Percentiles rank a stretch among this genome's conserved stretches.
Conservation (phyloP, 30 jellyfish, hydroid and myxozoan species). For the Cassiopea andromeda region DNA sequence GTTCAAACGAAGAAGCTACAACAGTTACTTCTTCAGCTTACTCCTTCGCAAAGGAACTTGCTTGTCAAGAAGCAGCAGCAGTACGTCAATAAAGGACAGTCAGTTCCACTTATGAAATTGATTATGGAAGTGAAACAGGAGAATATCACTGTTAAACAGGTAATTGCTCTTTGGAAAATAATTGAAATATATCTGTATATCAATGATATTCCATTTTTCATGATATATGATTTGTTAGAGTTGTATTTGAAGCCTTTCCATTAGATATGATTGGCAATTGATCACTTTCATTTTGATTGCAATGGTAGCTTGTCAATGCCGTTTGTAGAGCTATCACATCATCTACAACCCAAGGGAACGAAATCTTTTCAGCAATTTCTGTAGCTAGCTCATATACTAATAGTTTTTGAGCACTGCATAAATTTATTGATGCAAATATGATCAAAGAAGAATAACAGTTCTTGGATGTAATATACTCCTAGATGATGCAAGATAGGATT, state of each 20-base stretch:
- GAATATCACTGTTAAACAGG: slow-evolving; percentile 14
- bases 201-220: no score
- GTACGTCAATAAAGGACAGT: slow-evolving; percentile 62
- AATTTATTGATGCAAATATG: no score
- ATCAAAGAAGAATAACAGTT: no score
- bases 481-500: no score
- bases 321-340: no score
- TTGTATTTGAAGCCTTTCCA: background rate
- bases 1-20: slow-evolving; percentile 51
- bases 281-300: background rate
- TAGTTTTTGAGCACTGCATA: no score
- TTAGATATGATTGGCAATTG: background rate
- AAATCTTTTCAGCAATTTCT: no score
- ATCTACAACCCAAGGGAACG: no score
- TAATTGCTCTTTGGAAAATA: background rate
- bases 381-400: no score
- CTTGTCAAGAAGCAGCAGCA: slow-evolving; percentile 63
- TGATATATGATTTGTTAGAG: background rate
- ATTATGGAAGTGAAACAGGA: slow-evolving; percentile 55
- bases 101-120: slow-evolving; percentile 57
- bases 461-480: no score
- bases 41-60: slow-evolving; percentile 72
- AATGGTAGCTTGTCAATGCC: no score
- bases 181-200: no score
- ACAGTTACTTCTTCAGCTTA: slow-evolving; percentile 55